These are phyloP conservation scores for Standfussiana lucernea DNA, from an alignment of 2,888 invertebrate species.

Conservation along the genomic window DNA sequence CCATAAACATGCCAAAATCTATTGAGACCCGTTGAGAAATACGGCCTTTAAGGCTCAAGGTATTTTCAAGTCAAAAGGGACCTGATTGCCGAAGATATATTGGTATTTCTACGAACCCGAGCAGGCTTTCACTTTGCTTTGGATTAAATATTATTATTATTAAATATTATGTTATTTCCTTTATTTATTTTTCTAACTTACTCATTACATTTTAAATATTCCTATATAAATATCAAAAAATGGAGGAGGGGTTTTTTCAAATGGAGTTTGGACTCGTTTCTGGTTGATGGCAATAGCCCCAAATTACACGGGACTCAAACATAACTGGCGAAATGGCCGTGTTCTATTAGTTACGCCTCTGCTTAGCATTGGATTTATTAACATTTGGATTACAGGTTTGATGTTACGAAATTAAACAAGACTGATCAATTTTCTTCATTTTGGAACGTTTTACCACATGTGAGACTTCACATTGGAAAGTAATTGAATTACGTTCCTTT, in stretches of 20 bases:
- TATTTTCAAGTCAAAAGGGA: conserved; percentile 30
- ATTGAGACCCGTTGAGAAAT: conserved; percentile 45
- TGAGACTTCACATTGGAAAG: conserved; percentile 47
- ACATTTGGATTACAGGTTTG: neutral
- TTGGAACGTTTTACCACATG: conserved; percentile 23
- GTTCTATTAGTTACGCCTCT: neutral
- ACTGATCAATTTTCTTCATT: conserved; percentile 36
- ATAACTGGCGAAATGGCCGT: neutral
- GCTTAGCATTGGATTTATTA: too few species aligned
- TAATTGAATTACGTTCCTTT: conserved; percentile 37
- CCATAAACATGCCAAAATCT: conserved; percentile 55
- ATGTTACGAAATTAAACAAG: conserved; percentile 17
- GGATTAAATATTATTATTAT: conserved; percentile 23
- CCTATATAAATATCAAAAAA: too few species aligned
- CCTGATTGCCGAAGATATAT: conserved; percentile 48
- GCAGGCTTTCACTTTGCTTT: conserved; percentile 15
- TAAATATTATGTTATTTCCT: too few species aligned
- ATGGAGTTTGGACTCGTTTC: neutral
- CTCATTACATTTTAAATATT: too few species aligned
- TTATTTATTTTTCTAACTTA: too few species aligned
- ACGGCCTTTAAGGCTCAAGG: conserved; percentile 18
- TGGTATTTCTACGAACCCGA: conserved; percentile 23
- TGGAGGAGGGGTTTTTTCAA: neutral
- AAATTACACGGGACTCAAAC: neutral
- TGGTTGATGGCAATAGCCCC: neutral